Evolutionary conservation across 1,140 invertebrate species (phyloP).

Genomic region (Globodera ellingtonae): DNA sequence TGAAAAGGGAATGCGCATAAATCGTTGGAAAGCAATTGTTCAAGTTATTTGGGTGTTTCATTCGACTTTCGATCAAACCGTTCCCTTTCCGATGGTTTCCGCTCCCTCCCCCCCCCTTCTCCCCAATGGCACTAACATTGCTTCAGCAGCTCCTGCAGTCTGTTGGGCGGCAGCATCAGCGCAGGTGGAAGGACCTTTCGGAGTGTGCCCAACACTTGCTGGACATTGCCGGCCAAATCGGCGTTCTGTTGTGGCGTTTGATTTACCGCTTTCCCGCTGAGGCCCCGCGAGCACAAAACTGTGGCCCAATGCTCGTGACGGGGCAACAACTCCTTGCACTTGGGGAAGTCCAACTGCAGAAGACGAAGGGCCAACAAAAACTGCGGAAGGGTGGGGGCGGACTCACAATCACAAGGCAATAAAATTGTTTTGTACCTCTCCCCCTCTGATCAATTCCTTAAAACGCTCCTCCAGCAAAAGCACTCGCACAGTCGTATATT

Average conservation of each 20-base stretch:
- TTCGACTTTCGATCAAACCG: too few species aligned
- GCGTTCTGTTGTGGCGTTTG: background rate
- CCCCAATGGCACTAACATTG: constrained; percentile 37
- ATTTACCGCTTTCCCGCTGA: constrained; percentile 9
- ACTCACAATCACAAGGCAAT: background rate
- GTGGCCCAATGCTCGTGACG: constrained; percentile 38
- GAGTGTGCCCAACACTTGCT: constrained; percentile 33
- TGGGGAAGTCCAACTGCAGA: constrained; percentile 52
- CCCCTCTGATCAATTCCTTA: constrained; percentile 35
- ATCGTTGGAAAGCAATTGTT: too few species aligned
- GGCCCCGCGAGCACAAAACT: constrained; percentile 29
- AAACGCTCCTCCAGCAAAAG: constrained; percentile 49
- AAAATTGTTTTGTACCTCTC: constrained; percentile 32
- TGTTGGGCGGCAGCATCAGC: constrained; percentile 45
- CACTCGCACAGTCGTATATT: constrained; percentile 45
- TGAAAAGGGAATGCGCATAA: background rate
- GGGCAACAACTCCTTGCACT: constrained; percentile 36
- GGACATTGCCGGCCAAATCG: background rate
- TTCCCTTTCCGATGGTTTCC: background rate
- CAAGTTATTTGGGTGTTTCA: too few species aligned
- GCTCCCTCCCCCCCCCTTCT: background rate
- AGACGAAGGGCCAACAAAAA: constrained; percentile 40
- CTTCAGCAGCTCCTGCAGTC: constrained; percentile 39
- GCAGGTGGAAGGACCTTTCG: constrained; percentile 40
- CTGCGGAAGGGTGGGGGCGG: constrained; percentile 7